phyloP scores from a whole-genome alignment of 2,888 invertebrate genomes.

The Tenthredo distinguenda region DNA sequence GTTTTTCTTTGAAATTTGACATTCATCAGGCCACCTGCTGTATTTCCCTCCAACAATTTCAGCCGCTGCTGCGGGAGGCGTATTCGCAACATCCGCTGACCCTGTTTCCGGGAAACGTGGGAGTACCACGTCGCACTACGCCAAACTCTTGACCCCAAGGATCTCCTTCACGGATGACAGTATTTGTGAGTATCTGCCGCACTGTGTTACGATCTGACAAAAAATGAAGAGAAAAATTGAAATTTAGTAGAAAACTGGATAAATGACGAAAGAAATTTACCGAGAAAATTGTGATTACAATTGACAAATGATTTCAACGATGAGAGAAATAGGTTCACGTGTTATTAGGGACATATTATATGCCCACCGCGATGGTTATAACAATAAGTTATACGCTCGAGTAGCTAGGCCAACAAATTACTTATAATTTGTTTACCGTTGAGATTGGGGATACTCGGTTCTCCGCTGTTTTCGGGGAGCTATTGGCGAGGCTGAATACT shows the following conservation, averaged over 20 bases:
- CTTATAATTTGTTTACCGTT: constrained; percentile 47
- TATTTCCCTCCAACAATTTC: constrained; percentile 43
- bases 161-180: constrained; percentile 77
- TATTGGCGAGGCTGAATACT: constrained; percentile 30
- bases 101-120: constrained; percentile 65
- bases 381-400: constrained; percentile 34
- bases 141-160: constrained; percentile 72
- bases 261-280: neutral
- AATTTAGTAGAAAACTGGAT: neutral
- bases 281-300: neutral
- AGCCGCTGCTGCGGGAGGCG: constrained; percentile 65
- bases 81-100: constrained; percentile 63
- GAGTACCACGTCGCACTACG: constrained; percentile 66
- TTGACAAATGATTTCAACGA: neutral
- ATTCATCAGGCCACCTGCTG: neutral
- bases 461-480: constrained; percentile 1
- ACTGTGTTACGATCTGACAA: neutral
- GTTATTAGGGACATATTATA: neutral
- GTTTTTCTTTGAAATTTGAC: neutral
- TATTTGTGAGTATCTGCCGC: constrained; percentile 68
- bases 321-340: neutral
- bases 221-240: no score
- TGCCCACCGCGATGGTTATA: neutral
- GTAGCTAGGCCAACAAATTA: constrained; percentile 47
- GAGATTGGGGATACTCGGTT: constrained; percentile 45